Percentiles rank a stretch among this genome's conserved stretches.
These are phyloP conservation scores for Anolis carolinensis DNA, from an alignment of 2,113 vertebrate genomes.

Conservation along the genomic window DNA sequence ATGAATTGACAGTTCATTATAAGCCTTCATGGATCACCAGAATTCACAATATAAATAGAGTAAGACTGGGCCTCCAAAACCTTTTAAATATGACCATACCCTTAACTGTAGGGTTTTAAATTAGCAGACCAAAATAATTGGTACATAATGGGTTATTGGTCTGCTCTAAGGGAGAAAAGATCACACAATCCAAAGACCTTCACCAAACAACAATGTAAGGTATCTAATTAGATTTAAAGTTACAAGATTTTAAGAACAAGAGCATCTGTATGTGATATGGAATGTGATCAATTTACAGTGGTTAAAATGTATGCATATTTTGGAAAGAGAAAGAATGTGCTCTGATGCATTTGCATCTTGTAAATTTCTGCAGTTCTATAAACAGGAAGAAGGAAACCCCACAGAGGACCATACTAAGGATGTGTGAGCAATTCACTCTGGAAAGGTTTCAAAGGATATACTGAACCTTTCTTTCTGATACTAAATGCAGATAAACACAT, in stretches of 20 bases:
- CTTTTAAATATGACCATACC: constrained; percentile 23
- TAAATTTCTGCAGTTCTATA: not conserved
- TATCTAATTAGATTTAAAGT: not conserved
- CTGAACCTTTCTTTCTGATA: too few species aligned
- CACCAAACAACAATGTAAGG: constrained; percentile 21
- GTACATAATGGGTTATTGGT: not conserved
- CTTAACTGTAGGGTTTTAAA: constrained; percentile 37
- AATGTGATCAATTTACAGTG: too few species aligned
- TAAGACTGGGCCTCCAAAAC: constrained; percentile 14
- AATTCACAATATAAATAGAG: not conserved
- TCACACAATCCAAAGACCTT: constrained; percentile 23
- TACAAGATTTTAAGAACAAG: not conserved
- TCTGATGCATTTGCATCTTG: not conserved
- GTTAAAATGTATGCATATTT: too few species aligned
- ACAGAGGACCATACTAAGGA: not conserved
- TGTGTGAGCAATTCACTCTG: too few species aligned
- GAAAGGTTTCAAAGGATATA: too few species aligned
- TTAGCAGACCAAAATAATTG: constrained; percentile 38
- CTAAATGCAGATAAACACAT: too few species aligned
- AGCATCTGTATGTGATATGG: not conserved
- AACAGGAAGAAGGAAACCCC: too few species aligned
- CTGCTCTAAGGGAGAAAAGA: not conserved
- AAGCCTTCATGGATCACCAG: constrained; percentile 51
- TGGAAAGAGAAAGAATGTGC: too few species aligned
- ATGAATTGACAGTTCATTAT: constrained; percentile 51